Percentiles rank a stretch among this genome's conserved stretches.
These are phyloP conservation scores for Steinernema carpocapsae DNA, from an alignment of 2,888 invertebrate genomes.

Conservation along the genomic window DNA sequence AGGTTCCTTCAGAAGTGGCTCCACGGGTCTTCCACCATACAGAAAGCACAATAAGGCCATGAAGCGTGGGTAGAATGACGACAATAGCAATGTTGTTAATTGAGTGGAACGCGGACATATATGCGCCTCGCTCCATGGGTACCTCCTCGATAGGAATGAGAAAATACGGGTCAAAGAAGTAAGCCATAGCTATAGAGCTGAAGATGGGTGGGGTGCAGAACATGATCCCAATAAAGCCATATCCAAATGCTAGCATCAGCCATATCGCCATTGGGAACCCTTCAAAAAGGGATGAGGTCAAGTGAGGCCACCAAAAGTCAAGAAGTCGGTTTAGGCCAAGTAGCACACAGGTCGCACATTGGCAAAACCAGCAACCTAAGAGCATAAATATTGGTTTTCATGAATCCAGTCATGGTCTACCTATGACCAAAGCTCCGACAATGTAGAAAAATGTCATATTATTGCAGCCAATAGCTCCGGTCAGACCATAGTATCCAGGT, in stretches of 20 bases:
- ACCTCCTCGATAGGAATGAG: background rate
- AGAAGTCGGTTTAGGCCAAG: background rate
- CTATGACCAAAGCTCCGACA: background rate
- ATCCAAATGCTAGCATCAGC: background rate
- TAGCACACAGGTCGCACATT: background rate
- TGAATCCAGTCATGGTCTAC: background rate
- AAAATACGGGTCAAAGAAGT: slow-evolving; percentile 11
- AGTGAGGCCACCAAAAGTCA: background rate
- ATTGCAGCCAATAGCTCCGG: background rate
- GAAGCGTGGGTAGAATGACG: background rate
- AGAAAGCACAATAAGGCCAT: background rate
- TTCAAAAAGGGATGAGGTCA: background rate
- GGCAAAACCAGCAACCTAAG: slow-evolving; percentile 23
- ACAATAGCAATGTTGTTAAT: slow-evolving; percentile 22
- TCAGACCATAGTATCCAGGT: background rate
- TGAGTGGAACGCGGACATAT: slow-evolving; percentile 34
- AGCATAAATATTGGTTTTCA: background rate
- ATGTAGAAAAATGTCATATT: background rate
- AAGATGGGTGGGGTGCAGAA: background rate
- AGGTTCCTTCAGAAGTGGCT: background rate
- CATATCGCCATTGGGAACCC: background rate
- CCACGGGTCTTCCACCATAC: slow-evolving; percentile 13
- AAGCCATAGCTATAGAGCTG: background rate
- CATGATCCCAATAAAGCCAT: background rate
- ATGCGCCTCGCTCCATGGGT: too few relatives aligned